A percentile compares a stretch with the other conserved stretches of the same genome.
phyloP scores from a whole-genome alignment of 2,888 invertebrate species.

The Chloroclysta siterata region DNA sequence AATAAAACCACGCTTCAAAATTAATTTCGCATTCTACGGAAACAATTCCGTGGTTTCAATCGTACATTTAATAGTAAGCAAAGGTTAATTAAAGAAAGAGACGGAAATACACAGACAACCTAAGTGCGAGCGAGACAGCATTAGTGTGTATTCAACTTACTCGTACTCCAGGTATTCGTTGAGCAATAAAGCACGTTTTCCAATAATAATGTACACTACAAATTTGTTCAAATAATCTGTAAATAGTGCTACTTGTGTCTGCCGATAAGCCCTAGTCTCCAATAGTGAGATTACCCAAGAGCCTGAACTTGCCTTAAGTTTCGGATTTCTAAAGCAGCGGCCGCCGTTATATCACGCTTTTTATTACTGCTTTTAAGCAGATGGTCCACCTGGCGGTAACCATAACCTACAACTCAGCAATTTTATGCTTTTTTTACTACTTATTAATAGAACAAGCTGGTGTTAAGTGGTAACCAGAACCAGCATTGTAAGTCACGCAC shows the following conservation, averaged over 20 bases:
- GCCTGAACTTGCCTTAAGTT: conserved; percentile 7
- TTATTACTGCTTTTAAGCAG: no score
- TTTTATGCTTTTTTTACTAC: no score
- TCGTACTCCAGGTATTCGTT: not conserved
- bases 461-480: no score
- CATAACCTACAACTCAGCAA: no score
- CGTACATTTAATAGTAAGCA: not conserved
- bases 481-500: no score
- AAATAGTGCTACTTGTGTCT: conserved; percentile 9
- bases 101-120: not conserved
- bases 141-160: not conserved
- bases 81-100: not conserved
- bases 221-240: conserved; percentile 10
- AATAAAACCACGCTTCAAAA: no score
- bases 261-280: conserved; percentile 15
- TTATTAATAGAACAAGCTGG: no score
- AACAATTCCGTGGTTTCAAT: no score
- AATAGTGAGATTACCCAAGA: conserved; percentile 14
- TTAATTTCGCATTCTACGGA: no score
- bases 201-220: conserved; percentile 5
- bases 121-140: not conserved
- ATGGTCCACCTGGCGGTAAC: no score
- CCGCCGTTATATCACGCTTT: not conserved
- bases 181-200: conserved; percentile 4
- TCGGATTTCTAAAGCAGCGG: not conserved